Conservation (phyloP, 2,888 invertebrate genomes). For the Xestoiulus laeticollis region DNA sequence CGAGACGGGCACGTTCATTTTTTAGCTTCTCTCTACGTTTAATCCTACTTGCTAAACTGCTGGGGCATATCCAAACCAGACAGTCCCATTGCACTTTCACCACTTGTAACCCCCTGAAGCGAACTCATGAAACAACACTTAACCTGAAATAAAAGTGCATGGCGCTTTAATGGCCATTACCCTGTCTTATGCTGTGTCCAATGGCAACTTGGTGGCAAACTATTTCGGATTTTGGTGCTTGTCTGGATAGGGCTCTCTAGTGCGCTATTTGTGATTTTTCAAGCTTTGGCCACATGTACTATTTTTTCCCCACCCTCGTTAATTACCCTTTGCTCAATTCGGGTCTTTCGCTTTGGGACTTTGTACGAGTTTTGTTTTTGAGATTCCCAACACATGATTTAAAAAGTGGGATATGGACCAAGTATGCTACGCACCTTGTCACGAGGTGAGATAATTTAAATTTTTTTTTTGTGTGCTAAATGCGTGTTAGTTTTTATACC, state of each 20-base stretch:
- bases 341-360: not conserved
- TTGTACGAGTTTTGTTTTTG: not conserved
- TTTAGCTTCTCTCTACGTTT: not conserved
- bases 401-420: too few species aligned
- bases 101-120: slow-evolving; percentile 40
- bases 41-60: slow-evolving; percentile 43
- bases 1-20: slow-evolving; percentile 48
- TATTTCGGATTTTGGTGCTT: not conserved
- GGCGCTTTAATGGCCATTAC: slow-evolving; percentile 31
- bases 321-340: not conserved
- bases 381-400: too few species aligned
- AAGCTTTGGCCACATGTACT: not conserved
- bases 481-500: not conserved
- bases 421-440: too few species aligned
- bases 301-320: not conserved
- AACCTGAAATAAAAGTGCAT: slow-evolving; percentile 34
- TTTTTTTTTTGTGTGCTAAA: not conserved
- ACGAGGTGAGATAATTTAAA: not conserved
- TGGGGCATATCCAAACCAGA: slow-evolving; percentile 49
- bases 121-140: slow-evolving; percentile 40
- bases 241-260: not conserved
- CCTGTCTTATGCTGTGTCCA: not conserved
- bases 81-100: slow-evolving; percentile 41
- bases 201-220: not conserved
- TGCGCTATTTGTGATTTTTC: too few species aligned